Percentiles rank a stretch among this genome's conserved stretches.
phyloP scores from a whole-genome alignment of 2,797 vertebrate genomes.

The Gallirallus australis region DNA sequence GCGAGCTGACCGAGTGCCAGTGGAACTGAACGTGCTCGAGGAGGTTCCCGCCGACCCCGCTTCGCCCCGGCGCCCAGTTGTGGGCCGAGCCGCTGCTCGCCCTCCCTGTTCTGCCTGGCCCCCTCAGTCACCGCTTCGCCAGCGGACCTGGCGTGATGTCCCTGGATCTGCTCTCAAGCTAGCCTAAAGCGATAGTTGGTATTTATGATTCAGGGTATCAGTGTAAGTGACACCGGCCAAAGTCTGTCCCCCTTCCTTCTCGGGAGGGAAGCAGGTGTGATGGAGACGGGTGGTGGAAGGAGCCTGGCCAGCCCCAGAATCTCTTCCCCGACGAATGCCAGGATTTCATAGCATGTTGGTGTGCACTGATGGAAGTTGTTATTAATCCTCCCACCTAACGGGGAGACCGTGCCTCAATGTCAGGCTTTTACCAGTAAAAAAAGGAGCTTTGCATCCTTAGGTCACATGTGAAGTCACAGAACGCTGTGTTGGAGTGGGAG shows the following conservation, averaged over 20 bases:
- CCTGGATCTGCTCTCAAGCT: background rate
- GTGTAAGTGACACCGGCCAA: background rate
- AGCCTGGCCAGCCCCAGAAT: background rate
- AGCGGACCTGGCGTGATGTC: background rate
- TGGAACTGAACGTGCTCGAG: background rate
- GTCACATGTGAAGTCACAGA: background rate
- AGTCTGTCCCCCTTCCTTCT: fast-evolving
- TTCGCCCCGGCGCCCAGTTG: too few relatives aligned
- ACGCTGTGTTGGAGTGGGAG: background rate
- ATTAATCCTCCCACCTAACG: background rate
- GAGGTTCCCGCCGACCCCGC: background rate
- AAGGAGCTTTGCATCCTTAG: background rate
- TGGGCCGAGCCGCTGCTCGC: background rate
- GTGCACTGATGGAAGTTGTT: background rate
- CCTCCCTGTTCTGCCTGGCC: background rate
- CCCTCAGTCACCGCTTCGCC: background rate
- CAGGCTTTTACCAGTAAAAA: background rate
- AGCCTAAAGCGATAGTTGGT: background rate
- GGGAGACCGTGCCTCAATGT: background rate
- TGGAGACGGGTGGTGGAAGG: fast-evolving
- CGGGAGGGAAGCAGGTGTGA: background rate
- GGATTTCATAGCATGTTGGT: fast-evolving
- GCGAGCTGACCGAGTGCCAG: background rate
- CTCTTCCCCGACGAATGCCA: background rate
- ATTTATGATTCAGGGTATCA: background rate